Conservation (phyloP, 2,113 vertebrate species). For the Probosciger aterrimus region DNA sequence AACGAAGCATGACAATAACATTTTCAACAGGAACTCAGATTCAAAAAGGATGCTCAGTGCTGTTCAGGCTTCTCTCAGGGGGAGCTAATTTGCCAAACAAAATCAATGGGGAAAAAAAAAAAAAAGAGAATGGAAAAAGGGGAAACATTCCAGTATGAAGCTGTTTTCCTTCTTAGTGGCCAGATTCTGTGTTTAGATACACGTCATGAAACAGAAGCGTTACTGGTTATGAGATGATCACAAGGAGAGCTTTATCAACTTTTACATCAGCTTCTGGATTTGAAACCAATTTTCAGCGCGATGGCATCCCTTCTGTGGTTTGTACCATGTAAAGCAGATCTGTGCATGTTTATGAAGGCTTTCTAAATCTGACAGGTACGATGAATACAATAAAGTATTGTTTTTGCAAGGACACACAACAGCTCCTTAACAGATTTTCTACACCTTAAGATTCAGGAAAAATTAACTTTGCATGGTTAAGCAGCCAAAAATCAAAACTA, state of each 20-base stretch:
- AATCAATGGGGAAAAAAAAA: background rate
- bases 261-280: background rate
- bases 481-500: background rate
- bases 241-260: background rate
- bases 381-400: background rate
- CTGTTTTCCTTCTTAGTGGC: background rate
- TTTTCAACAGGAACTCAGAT: background rate
- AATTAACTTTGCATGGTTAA: background rate
- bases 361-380: background rate
- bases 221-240: background rate
- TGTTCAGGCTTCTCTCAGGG: background rate
- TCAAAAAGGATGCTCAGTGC: background rate
- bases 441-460: background rate
- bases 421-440: background rate
- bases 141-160: background rate
- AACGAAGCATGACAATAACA: background rate
- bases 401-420: background rate
- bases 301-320: background rate
- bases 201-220: background rate
- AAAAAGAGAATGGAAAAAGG: background rate
- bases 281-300: background rate
- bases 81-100: background rate
- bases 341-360: background rate
- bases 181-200: background rate
- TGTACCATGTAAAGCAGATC: background rate